Percentiles rank a stretch among this genome's conserved stretches.
Conservation (phyloP, 2,888 invertebrate genomes). For the Lingula anatina region DNA sequence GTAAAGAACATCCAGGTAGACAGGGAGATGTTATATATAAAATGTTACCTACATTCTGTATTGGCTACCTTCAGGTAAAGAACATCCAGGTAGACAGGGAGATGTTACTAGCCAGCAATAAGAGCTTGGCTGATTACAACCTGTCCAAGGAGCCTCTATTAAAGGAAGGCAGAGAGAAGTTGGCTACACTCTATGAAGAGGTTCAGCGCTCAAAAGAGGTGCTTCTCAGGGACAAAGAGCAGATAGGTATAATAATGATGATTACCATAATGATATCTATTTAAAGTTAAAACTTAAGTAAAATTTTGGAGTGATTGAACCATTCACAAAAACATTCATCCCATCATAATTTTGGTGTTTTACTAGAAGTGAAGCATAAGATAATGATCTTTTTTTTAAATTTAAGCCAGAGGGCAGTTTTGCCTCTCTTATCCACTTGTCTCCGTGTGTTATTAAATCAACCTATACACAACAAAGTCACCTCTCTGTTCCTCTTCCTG, state of each 20-base stretch:
- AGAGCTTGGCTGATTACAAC: conserved; percentile 86
- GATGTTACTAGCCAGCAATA: conserved; percentile 79
- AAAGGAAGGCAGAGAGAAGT: conserved; percentile 66
- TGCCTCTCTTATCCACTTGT: too few relatives aligned
- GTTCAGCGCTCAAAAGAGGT: conserved; percentile 40
- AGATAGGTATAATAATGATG: conserved; percentile 69
- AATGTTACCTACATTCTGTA: too few relatives aligned
- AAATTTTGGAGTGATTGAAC: background rate
- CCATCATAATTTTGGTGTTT: too few relatives aligned
- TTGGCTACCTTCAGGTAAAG: conserved; percentile 67
- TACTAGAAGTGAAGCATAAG: too few relatives aligned
- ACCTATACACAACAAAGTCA: too few relatives aligned
- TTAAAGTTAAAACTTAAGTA: background rate
- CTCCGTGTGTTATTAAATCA: too few relatives aligned
- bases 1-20: conserved; percentile 70
- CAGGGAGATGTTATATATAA: conserved; percentile 79
- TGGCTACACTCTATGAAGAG: conserved; percentile 60
- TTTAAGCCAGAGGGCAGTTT: too few relatives aligned
- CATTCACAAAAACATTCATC: too few relatives aligned
- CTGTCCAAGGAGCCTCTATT: conserved; percentile 79
- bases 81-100: conserved; percentile 74
- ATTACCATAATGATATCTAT: background rate
- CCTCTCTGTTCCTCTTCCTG: too few relatives aligned
- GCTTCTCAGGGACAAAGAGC: conserved; percentile 63
- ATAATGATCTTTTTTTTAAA: too few relatives aligned